These are phyloP conservation scores for Sabatieria punctata DNA, from an alignment of 2,888 invertebrate species.

Conservation along the genomic window DNA sequence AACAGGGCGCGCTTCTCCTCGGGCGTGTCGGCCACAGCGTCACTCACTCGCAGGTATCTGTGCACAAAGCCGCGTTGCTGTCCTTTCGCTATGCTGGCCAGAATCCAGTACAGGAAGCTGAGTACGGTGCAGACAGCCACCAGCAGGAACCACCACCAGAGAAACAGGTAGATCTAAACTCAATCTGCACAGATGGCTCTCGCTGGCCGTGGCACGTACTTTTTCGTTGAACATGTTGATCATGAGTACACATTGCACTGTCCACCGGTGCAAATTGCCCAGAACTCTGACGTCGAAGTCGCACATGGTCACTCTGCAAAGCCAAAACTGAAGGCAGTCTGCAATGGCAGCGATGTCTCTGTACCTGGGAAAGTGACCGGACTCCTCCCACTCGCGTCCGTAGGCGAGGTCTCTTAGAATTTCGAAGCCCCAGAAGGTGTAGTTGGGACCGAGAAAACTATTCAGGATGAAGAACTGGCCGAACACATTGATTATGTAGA, in stretches of 20 bases:
- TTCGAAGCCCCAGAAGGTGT: constrained; percentile 30
- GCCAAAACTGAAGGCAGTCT: too few species aligned
- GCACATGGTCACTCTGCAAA: constrained; percentile 31
- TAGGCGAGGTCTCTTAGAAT: constrained; percentile 26
- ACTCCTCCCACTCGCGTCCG: constrained; percentile 28
- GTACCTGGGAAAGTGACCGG: constrained; percentile 29
- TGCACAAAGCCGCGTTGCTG: constrained; percentile 18
- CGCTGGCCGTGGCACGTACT: too few species aligned
- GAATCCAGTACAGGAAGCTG: constrained; percentile 36
- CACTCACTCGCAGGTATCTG: constrained; percentile 22
- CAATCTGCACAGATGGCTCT: too few species aligned
- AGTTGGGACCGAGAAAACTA: constrained; percentile 29
- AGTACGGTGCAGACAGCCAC: constrained; percentile 34
- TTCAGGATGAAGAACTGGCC: constrained; percentile 31
- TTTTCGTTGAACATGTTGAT: constrained; percentile 25
- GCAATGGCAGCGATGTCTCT: too few species aligned
- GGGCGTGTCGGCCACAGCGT: constrained; percentile 4
- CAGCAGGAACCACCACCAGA: constrained; percentile 40
- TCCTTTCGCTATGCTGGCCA: constrained; percentile 19
- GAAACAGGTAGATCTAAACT: constrained; percentile 31
- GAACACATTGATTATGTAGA: constrained; percentile 27
- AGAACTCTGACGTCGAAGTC: constrained; percentile 35
- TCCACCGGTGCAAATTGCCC: constrained; percentile 36
- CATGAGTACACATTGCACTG: constrained; percentile 28
- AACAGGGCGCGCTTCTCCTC: background rate